phyloP scores from a whole-genome alignment of 2,113 vertebrate genomes.

The Dromiciops gliroides region DNA sequence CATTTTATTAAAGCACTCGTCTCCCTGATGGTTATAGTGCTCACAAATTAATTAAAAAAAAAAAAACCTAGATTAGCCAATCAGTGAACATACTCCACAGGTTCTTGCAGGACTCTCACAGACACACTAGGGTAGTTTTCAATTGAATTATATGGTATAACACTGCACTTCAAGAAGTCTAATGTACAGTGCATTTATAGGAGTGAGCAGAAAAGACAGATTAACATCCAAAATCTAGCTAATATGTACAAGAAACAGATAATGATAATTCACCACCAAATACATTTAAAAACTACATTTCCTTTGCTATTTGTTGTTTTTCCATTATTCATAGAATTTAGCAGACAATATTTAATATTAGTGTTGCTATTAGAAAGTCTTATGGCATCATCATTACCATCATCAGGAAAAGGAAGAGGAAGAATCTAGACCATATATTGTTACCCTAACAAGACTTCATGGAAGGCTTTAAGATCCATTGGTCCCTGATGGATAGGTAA shows the following conservation, averaged over 20 bases:
- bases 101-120: not conserved
- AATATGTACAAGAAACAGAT: not conserved
- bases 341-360: conserved; percentile 25
- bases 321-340: conserved; percentile 11
- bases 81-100: not conserved
- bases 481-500: not conserved
- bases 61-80: not conserved
- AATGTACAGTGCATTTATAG: not conserved
- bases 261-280: conserved; percentile 30
- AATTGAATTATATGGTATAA: not conserved
- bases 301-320: conserved; percentile 14
- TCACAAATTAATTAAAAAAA: not conserved
- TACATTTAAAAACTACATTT: conserved; percentile 36
- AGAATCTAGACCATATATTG: not conserved
- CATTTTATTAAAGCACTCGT: not conserved
- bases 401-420: too few species aligned
- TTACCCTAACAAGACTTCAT: not conserved
- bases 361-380: not conserved
- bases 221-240: conserved; percentile 24
- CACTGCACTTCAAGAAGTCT: not conserved
- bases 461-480: not conserved
- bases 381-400: not conserved
- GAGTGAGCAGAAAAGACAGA: conserved; percentile 28
- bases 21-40: not conserved
- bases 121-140: not conserved